A percentile compares a stretch with the other conserved stretches of the same genome.
These are phyloP conservation scores for Brachionichthys hirsutus DNA, from an alignment of 2,113 vertebrate species.

Conservation along the genomic window DNA sequence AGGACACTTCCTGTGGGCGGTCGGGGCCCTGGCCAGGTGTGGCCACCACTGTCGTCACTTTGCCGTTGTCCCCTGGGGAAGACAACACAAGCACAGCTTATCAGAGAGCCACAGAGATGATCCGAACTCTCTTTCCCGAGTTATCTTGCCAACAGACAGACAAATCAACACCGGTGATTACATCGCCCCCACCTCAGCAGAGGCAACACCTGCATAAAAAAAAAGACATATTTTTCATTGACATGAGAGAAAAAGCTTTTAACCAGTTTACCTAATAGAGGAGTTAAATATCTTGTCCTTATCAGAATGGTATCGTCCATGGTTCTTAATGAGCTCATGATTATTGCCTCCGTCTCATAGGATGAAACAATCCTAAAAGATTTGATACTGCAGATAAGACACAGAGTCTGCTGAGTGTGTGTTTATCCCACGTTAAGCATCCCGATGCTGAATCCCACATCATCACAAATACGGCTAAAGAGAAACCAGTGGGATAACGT, in stretches of 20 bases:
- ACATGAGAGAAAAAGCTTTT: background rate
- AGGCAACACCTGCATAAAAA: no score
- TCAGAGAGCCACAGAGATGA: background rate
- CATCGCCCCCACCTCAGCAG: no score
- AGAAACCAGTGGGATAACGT: no score
- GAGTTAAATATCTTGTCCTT: background rate
- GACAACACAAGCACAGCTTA: background rate
- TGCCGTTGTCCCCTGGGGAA: conserved; percentile 84
- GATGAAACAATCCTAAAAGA: conserved; percentile 5
- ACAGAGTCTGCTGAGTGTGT: background rate
- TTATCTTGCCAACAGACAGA: no score
- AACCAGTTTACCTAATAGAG: background rate
- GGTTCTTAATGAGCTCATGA: conserved; percentile 40
- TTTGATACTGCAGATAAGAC: conserved; percentile 9
- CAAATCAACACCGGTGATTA: no score
- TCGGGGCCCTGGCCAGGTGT: conserved; percentile 90
- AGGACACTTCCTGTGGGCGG: conserved; percentile 91
- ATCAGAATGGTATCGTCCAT: background rate
- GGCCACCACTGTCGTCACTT: conserved; percentile 92
- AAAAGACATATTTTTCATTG: no score
- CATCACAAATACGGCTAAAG: no score
- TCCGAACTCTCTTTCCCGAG: background rate
- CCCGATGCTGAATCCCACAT: background rate
- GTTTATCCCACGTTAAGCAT: conserved; percentile 7
- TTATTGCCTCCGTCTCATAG: conserved; percentile 5